These are phyloP conservation scores for Amphiura filiformis DNA, from an alignment of 35 echinoderm and acorn worm genomes.

Conservation along the genomic window DNA sequence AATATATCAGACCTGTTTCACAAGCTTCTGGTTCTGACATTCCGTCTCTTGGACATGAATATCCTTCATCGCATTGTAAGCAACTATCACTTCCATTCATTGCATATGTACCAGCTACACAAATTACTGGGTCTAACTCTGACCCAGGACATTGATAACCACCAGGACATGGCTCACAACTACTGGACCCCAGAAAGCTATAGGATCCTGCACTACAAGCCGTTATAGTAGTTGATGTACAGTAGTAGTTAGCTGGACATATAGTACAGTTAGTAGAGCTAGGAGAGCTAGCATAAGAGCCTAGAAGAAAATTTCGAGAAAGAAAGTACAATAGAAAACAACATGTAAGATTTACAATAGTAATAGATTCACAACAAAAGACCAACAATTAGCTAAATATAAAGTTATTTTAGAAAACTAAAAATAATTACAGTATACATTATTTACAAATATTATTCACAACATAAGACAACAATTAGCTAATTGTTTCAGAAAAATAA, in stretches of 20 bases:
- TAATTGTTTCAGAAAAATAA: no score
- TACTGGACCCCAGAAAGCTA: slow-evolving; percentile 38
- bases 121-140: slow-evolving; percentile 38
- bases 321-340: no score
- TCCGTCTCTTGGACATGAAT: slow-evolving; percentile 70
- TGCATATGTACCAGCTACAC: slow-evolving; percentile 60
- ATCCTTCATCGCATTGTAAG: slow-evolving; percentile 72
- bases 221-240: slow-evolving; percentile 41
- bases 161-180: slow-evolving; percentile 67
- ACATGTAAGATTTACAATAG: no score
- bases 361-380: no score
- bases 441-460: no score
- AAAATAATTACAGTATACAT: no score
- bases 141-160: slow-evolving; percentile 80
- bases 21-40: slow-evolving; percentile 47
- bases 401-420: no score
- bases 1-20: slow-evolving; percentile 35
- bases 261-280: slow-evolving; percentile 58
- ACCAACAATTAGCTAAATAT: no score
- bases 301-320: no score
- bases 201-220: slow-evolving; percentile 61
- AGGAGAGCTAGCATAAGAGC: slow-evolving; percentile 40
- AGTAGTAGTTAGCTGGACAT: slow-evolving; percentile 67
- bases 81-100: slow-evolving; percentile 74
- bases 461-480: no score